Percentiles rank a stretch among this genome's conserved stretches.
Evolutionary conservation across 2,797 vertebrate genomes (phyloP).

Genomic region (Hippocampus kuda): DNA sequence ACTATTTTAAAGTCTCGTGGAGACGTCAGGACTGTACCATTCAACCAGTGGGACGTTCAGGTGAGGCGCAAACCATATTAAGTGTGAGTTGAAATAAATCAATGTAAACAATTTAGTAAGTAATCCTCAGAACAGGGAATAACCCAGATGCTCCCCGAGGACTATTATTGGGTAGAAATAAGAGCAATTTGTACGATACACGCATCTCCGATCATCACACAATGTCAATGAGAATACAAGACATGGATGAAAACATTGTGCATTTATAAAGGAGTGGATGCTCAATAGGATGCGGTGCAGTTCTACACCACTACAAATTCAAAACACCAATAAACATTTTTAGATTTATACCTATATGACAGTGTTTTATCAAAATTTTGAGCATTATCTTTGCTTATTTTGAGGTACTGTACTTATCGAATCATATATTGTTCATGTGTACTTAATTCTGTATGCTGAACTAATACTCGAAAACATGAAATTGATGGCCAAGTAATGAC

Average conservation of each 20-base stretch:
- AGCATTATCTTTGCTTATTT: neutral
- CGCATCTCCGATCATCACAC: neutral
- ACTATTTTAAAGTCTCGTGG: neutral
- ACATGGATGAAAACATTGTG: neutral
- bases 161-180: neutral
- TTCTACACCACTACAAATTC: too few relatives aligned
- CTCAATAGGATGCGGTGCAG: neutral
- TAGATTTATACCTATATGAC: neutral
- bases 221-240: neutral
- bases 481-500: neutral
- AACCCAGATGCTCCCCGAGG: neutral
- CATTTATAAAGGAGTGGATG: too few relatives aligned
- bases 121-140: neutral
- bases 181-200: neutral
- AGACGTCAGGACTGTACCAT: neutral
- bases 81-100: neutral
- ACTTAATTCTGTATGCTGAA: neutral
- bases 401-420: neutral
- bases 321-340: too few relatives aligned
- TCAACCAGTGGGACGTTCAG: neutral
- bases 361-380: neutral
- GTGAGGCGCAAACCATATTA: neutral
- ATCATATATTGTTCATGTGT: neutral
- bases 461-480: neutral
- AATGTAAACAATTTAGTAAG: neutral